Evolutionary conservation across 2,797 vertebrate genomes (phyloP), one percentile per base, ranked within the genome.

Genomic region (Melanotaenia pygmaea): DNA sequence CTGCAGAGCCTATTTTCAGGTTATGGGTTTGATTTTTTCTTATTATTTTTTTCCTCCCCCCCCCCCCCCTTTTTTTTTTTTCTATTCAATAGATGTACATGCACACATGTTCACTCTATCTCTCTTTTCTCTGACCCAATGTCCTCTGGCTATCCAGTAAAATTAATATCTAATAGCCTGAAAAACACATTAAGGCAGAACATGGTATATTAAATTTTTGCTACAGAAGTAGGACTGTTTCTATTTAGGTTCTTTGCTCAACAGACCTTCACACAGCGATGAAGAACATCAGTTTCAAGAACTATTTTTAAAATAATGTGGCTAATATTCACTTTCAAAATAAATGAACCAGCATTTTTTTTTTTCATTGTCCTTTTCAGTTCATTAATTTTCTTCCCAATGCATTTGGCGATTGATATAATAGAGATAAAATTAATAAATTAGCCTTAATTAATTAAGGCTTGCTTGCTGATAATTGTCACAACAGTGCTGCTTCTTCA

Each of bases 51-150:
- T 18, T 45, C 47, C 22, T 20, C 22, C 22, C 30, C 34, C 35
- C 10, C 35, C 35, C 24, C n/a, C n/a, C n/a, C n/a, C n/a, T n/a
- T n/a, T n/a, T n/a, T n/a, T 62, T 59, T 18, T 67, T 67, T 64
- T 47, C 18, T 22, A 10, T 13, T 64, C 28, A 80, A 37, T 58
- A 18, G 20, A 14, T 50, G 10, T 7, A n/a, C 16, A 32, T 18
- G 22, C 43, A 35, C 30, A 59, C 30, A 50, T 26, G 14, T 32
- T 30, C 38, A 57, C 20, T 45, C 37, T 53, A 47, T 66, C 16
- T 56, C 34, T n/a, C 22, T 9, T 7, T 4, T 34, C 30, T 14
- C 30, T 58, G 35, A 77, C 64, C 59, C 26, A 4, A 7, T 38
- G 12, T 0, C n/a, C 59, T 38, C 11, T 47, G 40, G 35, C 34